phyloP scores from a whole-genome alignment of 2,113 vertebrate genomes.

The Hassar affinis region DNA sequence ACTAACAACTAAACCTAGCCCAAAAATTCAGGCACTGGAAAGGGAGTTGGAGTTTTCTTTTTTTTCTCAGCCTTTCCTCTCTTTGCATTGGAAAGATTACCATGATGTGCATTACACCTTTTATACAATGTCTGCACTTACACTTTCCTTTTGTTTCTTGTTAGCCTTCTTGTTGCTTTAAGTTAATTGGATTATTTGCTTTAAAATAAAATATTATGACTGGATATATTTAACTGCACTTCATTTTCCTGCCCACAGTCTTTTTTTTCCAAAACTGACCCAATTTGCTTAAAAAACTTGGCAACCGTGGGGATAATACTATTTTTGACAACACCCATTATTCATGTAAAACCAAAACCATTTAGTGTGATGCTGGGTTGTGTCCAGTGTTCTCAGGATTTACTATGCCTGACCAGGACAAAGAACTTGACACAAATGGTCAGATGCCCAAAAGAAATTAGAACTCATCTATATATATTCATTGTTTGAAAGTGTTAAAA shows the following conservation, averaged over 20 bases:
- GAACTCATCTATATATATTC: background rate
- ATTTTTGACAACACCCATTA: background rate
- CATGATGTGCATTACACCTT: background rate
- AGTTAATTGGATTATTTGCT: too few species aligned
- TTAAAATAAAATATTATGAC: background rate
- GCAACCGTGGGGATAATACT: background rate
- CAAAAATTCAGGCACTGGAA: background rate
- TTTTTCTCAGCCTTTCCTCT: too few species aligned
- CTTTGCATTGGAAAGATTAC: background rate
- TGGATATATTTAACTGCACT: background rate
- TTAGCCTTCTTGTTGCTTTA: too few species aligned
- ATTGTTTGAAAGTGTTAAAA: background rate
- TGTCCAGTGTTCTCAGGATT: background rate
- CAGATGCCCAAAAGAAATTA: too few species aligned
- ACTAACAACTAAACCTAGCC: background rate
- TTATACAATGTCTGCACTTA: background rate
- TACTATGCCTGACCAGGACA: background rate
- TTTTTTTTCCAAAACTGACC: background rate
- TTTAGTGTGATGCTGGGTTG: too few species aligned
- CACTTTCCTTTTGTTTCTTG: too few species aligned
- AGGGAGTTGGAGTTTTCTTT: background rate
- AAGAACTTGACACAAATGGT: background rate
- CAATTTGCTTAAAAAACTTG: background rate
- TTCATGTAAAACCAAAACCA: background rate
- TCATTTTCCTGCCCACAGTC: background rate